Evolutionary conservation across 2,797 vertebrate genomes (phyloP).

Genomic region (Sebastes taczanowskii): DNA sequence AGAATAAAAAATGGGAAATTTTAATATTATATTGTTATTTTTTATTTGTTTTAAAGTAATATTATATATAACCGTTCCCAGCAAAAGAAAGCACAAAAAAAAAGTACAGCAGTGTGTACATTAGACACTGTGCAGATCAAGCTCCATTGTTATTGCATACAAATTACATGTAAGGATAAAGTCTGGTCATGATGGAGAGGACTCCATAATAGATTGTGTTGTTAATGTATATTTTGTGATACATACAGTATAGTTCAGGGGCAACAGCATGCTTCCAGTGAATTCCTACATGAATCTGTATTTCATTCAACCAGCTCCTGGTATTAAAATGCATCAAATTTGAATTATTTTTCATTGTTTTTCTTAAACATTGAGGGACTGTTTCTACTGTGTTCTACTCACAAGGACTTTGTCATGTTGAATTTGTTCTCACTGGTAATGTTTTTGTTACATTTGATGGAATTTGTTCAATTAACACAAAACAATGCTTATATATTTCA

Average conservation of each 20-base stretch:
- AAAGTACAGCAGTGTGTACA: constrained; percentile 1
- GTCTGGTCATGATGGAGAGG: neutral
- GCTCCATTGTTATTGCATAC: neutral
- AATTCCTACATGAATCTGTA: neutral
- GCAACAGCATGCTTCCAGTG: neutral
- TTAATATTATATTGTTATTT: neutral
- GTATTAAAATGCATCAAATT: neutral
- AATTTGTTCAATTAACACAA: constrained; percentile 22
- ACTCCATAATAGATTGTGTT: neutral
- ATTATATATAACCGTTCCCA: constrained; percentile 2
- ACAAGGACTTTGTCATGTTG: neutral
- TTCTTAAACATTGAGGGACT: neutral
- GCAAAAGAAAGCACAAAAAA: neutral
- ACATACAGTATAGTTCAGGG: neutral
- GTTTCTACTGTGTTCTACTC: neutral
- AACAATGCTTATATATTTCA: constrained; percentile 28
- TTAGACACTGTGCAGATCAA: neutral
- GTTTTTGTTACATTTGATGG: constrained; percentile 15
- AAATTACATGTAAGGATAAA: neutral
- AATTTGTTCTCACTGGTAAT: constrained; percentile 2
- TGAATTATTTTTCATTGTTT: neutral
- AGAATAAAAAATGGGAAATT: constrained; percentile 19
- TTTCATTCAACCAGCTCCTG: neutral
- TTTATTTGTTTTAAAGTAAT: constrained; percentile 20
- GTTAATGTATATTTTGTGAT: constrained; percentile 22